Conservation (phyloP, 1,140 invertebrate species). For the Eupristina koningsbergeri region DNA sequence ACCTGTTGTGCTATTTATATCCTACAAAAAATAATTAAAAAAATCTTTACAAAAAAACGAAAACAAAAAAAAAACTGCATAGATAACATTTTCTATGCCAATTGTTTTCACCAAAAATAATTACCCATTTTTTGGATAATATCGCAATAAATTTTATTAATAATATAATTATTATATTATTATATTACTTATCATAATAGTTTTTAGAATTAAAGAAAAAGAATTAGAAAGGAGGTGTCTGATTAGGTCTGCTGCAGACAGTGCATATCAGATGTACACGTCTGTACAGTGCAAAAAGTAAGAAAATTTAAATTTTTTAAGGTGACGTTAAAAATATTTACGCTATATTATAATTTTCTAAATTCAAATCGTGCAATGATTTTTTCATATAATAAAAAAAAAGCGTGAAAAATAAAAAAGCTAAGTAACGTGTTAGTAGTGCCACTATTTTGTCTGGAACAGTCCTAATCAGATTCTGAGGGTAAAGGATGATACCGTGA, state of each 20-base stretch:
- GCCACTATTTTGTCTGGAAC: slow-evolving; percentile 70
- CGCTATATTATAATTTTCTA: slow-evolving; percentile 6
- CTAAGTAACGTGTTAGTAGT: slow-evolving; percentile 61
- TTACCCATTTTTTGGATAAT: slow-evolving; percentile 33
- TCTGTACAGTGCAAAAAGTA: slow-evolving; percentile 53
- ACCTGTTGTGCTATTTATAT: slow-evolving; percentile 26
- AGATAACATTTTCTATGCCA: neutral
- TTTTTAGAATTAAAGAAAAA: slow-evolving; percentile 51
- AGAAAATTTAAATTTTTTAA: slow-evolving; percentile 41
- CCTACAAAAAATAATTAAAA: slow-evolving; percentile 21
- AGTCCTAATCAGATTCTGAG: slow-evolving; percentile 73
- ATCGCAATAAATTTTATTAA: slow-evolving; percentile 34
- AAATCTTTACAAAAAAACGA: too few relatives aligned
- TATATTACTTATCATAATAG: slow-evolving; percentile 38
- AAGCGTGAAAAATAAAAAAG: slow-evolving; percentile 40
- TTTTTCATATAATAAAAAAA: slow-evolving; percentile 29
- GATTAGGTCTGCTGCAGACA: slow-evolving; percentile 71
- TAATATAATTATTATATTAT: slow-evolving; percentile 17
- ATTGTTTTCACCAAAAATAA: slow-evolving; percentile 39
- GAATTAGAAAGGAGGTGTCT: slow-evolving; percentile 60
- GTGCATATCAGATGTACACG: slow-evolving; percentile 54
- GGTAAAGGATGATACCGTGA: slow-evolving; percentile 57
- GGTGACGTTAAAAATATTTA: slow-evolving; percentile 25
- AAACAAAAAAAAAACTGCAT: slow-evolving; percentile 30
- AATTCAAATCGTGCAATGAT: neutral